Evolutionary conservation across 2,113 vertebrate species (phyloP).

Genomic region (Phylloscopus whistleri): DNA sequence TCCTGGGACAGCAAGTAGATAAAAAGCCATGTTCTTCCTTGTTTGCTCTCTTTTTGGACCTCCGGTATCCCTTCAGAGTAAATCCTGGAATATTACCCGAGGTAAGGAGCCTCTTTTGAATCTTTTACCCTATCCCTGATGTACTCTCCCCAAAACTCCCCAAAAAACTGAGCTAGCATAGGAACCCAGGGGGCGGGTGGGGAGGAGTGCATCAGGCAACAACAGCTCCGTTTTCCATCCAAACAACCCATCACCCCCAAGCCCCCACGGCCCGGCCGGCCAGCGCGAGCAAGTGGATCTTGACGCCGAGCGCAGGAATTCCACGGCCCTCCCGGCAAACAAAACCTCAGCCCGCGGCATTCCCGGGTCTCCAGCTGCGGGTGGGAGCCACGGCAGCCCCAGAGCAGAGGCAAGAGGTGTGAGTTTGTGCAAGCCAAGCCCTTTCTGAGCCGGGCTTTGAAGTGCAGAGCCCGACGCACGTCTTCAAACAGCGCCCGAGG

Average conservation of each 20-base stretch:
- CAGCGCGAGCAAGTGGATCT: neutral
- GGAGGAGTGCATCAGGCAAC: too few species aligned
- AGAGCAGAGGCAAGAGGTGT: neutral
- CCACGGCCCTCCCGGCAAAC: neutral
- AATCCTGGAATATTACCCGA: too few species aligned
- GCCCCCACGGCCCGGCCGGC: neutral
- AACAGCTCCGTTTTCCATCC: neutral
- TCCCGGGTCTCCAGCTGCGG: neutral
- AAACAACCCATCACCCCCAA: neutral
- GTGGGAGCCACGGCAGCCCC: neutral
- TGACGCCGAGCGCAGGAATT: rapidly evolving
- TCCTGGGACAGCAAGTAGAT: too few species aligned
- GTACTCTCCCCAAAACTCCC: too few species aligned
- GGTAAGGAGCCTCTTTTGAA: too few species aligned
- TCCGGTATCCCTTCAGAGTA: too few species aligned
- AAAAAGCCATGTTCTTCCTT: too few species aligned
- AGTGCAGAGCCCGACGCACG: neutral
- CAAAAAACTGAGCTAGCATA: too few species aligned
- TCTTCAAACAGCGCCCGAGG: constrained; percentile 8
- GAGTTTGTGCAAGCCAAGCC: constrained; percentile 7
- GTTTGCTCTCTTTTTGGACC: too few species aligned
- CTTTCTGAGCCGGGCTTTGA: constrained; percentile 19
- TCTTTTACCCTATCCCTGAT: too few species aligned
- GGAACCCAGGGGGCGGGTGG: too few species aligned
- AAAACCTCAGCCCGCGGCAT: rapidly evolving